A percentile compares a stretch with the other conserved stretches of the same genome.
phyloP scores from a whole-genome alignment of 2,113 vertebrate species.

The Marmota monax region DNA sequence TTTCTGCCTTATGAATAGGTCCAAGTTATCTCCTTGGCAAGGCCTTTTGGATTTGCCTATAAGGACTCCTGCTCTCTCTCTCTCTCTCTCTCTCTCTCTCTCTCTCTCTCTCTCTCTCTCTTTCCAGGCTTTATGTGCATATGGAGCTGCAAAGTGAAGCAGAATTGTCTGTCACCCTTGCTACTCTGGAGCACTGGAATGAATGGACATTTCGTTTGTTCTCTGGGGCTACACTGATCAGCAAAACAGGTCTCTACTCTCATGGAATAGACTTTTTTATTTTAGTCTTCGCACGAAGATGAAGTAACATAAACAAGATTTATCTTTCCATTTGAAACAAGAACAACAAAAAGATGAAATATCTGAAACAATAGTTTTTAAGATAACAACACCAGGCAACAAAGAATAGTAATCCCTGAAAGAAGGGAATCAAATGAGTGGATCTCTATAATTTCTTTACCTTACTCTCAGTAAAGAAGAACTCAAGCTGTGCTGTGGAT shows the following conservation, averaged over 20 bases:
- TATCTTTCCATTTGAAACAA: constrained; percentile 7
- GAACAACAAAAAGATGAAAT: not conserved
- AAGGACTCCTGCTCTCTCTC: not conserved
- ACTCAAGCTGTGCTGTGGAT: no score
- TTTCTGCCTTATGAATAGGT: not conserved
- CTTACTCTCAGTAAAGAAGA: not conserved
- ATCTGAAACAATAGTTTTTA: not conserved
- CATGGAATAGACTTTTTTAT: not conserved
- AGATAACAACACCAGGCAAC: not conserved
- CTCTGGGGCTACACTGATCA: not conserved
- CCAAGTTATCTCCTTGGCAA: not conserved
- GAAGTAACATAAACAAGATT: not conserved
- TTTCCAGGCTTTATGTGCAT: no score
- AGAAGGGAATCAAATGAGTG: not conserved
- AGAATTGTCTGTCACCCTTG: not conserved
- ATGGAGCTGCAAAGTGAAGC: not conserved
- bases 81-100: no score
- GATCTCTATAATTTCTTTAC: not conserved
- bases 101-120: no score
- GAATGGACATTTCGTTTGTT: not conserved
- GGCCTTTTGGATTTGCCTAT: not conserved
- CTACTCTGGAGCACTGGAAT: not conserved
- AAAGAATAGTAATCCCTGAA: not conserved
- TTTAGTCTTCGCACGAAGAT: not conserved
- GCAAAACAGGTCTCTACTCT: not conserved